Evolutionary conservation across 2,113 vertebrate genomes (phyloP).

Genomic region (Pseudonaja textilis): DNA sequence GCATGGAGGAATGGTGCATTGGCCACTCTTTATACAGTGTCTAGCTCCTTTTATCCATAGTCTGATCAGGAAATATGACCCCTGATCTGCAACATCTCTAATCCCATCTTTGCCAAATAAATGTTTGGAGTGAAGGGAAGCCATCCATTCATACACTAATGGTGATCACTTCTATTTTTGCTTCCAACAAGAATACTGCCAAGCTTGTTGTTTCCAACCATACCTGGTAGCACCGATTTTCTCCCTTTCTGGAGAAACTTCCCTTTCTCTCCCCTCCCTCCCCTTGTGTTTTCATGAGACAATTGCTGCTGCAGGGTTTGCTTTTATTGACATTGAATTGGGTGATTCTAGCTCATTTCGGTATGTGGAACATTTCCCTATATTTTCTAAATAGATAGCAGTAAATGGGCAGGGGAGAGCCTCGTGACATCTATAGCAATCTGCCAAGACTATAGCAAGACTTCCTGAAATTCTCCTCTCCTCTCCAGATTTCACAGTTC

Average conservation of each 20-base stretch:
- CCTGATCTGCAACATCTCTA: background rate
- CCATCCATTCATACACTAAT: background rate
- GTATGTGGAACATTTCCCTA: background rate
- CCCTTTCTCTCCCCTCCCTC: background rate
- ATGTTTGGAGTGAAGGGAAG: background rate
- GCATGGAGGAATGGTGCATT: background rate
- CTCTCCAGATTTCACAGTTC: background rate
- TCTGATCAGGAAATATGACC: conserved; percentile 15
- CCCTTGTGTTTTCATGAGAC: background rate
- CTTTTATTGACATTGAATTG: background rate
- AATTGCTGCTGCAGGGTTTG: background rate
- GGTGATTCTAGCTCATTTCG: conserved; percentile 2
- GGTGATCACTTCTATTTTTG: background rate
- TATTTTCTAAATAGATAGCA: background rate
- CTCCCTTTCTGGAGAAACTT: background rate
- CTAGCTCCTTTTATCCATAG: background rate
- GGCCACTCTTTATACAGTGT: background rate
- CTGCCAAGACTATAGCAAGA: conserved; percentile 2
- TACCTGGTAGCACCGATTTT: background rate
- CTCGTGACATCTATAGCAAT: background rate
- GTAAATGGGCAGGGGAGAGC: background rate
- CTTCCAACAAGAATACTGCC: conserved; percentile 25
- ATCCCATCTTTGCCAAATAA: conserved; percentile 14
- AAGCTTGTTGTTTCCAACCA: background rate
- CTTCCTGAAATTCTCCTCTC: background rate